Conservation (phyloP, 2,797 vertebrate species). For the Xenops minutus region DNA sequence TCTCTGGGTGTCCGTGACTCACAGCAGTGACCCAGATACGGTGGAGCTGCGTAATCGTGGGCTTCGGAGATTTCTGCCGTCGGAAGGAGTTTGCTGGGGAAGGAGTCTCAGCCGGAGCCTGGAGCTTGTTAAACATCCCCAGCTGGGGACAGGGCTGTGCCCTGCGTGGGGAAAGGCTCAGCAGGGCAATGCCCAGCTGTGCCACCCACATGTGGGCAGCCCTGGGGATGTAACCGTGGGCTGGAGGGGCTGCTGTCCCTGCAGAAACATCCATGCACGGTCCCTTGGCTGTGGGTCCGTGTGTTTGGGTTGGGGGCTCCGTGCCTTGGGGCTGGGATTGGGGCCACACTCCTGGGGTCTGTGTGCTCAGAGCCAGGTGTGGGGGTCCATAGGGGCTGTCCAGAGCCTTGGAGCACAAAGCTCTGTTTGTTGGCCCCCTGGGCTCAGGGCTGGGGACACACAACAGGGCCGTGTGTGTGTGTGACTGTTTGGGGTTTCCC, state of each 20-base stretch:
- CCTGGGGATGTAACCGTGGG: rapidly evolving
- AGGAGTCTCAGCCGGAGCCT: background rate
- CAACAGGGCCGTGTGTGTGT: background rate
- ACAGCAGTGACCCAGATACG: slow-evolving; percentile 57
- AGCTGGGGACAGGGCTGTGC: background rate
- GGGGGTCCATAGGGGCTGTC: background rate
- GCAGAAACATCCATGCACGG: rapidly evolving
- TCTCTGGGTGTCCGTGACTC: slow-evolving; percentile 43
- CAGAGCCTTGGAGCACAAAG: background rate
- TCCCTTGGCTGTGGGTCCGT: rapidly evolving
- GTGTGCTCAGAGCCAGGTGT: rapidly evolving
- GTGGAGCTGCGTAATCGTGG: background rate
- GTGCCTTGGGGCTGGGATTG: rapidly evolving
- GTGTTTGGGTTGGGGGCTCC: rapidly evolving
- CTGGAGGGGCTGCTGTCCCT: background rate
- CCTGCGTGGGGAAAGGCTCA: rapidly evolving
- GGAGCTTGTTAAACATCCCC: background rate
- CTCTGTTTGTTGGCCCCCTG: background rate
- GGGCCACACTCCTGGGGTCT: background rate
- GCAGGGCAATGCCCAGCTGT: background rate
- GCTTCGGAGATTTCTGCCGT: background rate
- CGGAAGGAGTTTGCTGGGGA: background rate
- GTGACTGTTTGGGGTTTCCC: background rate
- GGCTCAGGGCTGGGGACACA: background rate
- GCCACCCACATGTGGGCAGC: background rate